Conservation (phyloP, 2,797 vertebrate genomes). For the Acropternis orthonyx region DNA sequence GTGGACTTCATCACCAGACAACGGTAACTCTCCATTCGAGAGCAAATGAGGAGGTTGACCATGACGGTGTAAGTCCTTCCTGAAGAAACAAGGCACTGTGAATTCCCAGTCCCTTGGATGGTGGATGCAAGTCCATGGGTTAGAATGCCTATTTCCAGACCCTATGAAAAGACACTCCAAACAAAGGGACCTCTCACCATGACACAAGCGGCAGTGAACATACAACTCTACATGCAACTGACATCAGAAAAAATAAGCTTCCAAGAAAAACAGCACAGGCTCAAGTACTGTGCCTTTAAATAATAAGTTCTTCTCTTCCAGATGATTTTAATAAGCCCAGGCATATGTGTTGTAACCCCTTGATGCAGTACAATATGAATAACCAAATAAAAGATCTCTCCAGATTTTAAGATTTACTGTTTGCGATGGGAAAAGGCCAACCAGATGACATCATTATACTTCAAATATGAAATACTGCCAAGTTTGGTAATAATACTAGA, state of each 20-base stretch:
- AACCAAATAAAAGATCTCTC: slow-evolving; percentile 82
- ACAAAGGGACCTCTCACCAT: neutral
- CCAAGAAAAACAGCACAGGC: slow-evolving; percentile 54
- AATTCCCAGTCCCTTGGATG: fast-evolving
- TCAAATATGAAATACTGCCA: slow-evolving; percentile 75
- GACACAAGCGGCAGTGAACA: neutral
- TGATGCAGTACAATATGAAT: slow-evolving; percentile 80
- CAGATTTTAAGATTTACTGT: slow-evolving; percentile 83
- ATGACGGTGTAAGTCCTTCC: neutral
- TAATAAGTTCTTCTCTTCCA: slow-evolving; percentile 71
- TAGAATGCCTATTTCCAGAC: neutral
- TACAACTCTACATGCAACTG: neutral
- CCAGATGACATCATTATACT: slow-evolving; percentile 85
- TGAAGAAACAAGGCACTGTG: neutral
- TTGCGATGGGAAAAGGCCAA: slow-evolving; percentile 80
- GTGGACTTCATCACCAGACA: neutral
- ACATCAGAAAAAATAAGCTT: slow-evolving; percentile 8
- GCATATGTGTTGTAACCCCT: slow-evolving; percentile 80
- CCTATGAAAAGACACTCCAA: neutral
- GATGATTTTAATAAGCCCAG: slow-evolving; percentile 81
- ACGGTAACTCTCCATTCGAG: neutral
- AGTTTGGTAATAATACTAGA: slow-evolving; percentile 75
- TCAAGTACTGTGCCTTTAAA: slow-evolving; percentile 69
- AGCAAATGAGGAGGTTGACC: neutral
- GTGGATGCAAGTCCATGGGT: neutral